Conservation (phyloP, 1,140 invertebrate genomes). For the Zaprionus vittiger region DNA sequence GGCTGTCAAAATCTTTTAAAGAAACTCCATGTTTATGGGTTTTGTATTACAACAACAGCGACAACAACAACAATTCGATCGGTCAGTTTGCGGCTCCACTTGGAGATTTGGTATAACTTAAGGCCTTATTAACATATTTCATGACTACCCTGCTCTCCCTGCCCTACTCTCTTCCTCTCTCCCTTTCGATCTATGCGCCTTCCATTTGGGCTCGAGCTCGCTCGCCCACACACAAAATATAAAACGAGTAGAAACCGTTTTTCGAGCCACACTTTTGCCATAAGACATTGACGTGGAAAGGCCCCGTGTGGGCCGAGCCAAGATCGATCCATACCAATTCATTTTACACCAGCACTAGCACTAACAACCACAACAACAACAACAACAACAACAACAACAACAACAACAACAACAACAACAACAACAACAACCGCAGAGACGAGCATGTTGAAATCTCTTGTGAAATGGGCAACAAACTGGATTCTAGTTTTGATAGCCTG, state of each 20-base stretch:
- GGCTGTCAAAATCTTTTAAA: conserved; percentile 43
- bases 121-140: conserved; percentile 83
- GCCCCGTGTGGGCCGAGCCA: conserved; percentile 42
- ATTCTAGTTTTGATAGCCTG: conserved; percentile 12
- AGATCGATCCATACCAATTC: conserved; percentile 42
- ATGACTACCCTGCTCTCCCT: conserved; percentile 44
- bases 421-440: conserved; percentile 14
- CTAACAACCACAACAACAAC: conserved; percentile 13
- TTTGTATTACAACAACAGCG: conserved; percentile 45
- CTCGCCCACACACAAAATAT: conserved; percentile 35
- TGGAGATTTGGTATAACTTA: conserved; percentile 70
- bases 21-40: conserved; percentile 50
- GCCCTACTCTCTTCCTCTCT: neutral
- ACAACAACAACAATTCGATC: conserved; percentile 3
- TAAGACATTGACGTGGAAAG: conserved; percentile 35
- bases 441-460: conserved; percentile 29
- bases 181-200: conserved; percentile 5
- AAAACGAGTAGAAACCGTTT: conserved; percentile 20
- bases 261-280: conserved; percentile 48
- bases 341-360: conserved; percentile 23
- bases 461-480: conserved; percentile 40
- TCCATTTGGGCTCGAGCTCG: conserved; percentile 26
- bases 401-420: conserved; percentile 14
- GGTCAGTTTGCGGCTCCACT: conserved; percentile 5
- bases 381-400: conserved; percentile 5